phyloP scores from a whole-genome alignment of 2,797 vertebrate species.

The Lepus townsendii region DNA sequence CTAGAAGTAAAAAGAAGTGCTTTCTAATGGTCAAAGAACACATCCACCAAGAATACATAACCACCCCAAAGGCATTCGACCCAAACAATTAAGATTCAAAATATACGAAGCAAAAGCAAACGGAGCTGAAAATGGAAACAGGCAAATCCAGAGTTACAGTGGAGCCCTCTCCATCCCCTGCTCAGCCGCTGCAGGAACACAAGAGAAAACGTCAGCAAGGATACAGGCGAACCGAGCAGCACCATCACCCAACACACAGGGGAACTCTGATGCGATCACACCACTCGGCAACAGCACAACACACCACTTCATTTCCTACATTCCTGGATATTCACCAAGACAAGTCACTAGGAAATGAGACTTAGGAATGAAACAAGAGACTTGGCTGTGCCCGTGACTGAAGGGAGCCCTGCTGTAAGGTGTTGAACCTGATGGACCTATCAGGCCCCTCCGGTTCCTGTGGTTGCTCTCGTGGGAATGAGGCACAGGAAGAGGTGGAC shows the following conservation, averaged over 20 bases:
- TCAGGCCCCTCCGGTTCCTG: not conserved
- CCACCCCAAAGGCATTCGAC: not conserved
- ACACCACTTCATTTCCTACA: not conserved
- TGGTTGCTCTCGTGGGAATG: not conserved
- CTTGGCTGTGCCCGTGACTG: not conserved
- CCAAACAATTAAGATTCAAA: not conserved
- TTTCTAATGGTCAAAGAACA: not conserved
- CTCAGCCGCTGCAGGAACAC: not conserved
- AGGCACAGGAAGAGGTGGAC: not conserved
- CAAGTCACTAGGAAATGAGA: not conserved
- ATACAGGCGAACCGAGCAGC: not conserved
- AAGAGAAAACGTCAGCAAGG: not conserved
- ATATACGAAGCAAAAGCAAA: not conserved
- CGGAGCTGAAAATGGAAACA: not conserved
- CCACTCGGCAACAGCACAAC: not conserved
- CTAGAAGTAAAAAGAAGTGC: not conserved
- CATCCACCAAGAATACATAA: not conserved
- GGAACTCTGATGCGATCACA: accelerated
- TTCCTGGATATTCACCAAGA: not conserved
- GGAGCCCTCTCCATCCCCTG: not conserved
- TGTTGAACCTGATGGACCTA: not conserved
- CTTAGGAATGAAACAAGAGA: not conserved
- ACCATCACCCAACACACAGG: not conserved
- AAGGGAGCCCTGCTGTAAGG: not conserved
- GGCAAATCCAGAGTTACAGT: not conserved